Percentiles rank a stretch among this genome's conserved stretches.
These are phyloP conservation scores for Cancer borealis DNA, from an alignment of 2,888 invertebrate species.

Conservation along the genomic window DNA sequence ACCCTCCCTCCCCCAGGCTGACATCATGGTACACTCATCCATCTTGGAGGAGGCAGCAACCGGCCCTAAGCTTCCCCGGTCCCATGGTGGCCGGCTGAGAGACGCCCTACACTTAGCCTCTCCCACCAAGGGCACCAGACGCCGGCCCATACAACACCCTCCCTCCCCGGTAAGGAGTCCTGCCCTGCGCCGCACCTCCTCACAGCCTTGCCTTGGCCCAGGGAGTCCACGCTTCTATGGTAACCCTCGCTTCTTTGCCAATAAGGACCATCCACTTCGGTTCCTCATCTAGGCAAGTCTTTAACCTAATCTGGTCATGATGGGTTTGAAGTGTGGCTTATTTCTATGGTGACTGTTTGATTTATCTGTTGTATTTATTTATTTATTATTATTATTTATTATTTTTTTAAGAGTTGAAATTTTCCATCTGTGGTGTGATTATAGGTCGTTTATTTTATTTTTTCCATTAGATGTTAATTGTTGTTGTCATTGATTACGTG, in stretches of 20 bases:
- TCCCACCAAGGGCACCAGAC: constrained; percentile 4
- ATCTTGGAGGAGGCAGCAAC: constrained; percentile 6
- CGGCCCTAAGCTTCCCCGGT: neutral
- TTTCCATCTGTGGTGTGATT: too few species aligned
- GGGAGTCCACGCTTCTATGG: neutral
- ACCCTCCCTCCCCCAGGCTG: constrained; percentile 35
- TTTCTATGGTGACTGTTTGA: too few species aligned
- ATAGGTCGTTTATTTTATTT: neutral
- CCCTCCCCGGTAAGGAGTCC: neutral
- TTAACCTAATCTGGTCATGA: neutral
- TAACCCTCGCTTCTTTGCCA: neutral
- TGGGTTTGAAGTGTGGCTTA: too few species aligned
- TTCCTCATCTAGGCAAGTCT: constrained; percentile 44
- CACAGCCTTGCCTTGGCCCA: constrained; percentile 43
- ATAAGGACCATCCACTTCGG: constrained; percentile 36
- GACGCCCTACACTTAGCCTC: constrained; percentile 53
- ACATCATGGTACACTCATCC: constrained; percentile 53
- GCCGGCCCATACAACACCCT: neutral
- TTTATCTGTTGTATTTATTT: too few species aligned
- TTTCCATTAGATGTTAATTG: neutral
- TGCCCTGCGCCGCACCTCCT: constrained; percentile 28
- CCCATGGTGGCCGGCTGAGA: constrained; percentile 28
- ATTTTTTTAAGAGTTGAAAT: neutral
- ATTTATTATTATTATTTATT: too few species aligned
- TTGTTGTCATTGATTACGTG: neutral